These are phyloP conservation scores for Hemicrepidius hirtus DNA, from an alignment of 2,888 invertebrate species.

Conservation along the genomic window DNA sequence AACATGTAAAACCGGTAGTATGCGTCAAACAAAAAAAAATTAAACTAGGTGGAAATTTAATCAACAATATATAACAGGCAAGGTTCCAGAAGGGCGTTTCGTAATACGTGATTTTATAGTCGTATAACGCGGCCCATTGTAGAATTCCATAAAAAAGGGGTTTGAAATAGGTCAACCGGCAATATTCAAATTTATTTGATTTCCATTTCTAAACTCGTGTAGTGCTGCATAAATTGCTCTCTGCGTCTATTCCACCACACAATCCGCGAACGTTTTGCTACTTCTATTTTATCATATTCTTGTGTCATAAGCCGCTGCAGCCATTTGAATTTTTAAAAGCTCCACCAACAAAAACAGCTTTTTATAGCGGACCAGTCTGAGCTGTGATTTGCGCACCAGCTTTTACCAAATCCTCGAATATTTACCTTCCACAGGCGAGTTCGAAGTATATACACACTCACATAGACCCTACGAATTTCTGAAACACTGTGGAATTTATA, in stretches of 20 bases:
- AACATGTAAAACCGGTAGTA: neutral
- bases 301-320: slow-evolving; percentile 29
- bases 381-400: slow-evolving; percentile 10
- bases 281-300: slow-evolving; percentile 36
- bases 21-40: neutral
- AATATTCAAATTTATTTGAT: slow-evolving; percentile 64
- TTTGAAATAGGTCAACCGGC: slow-evolving; percentile 61
- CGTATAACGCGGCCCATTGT: slow-evolving; percentile 53
- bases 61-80: slow-evolving; percentile 40
- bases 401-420: slow-evolving; percentile 22
- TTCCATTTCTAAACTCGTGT: slow-evolving; percentile 62
- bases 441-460: slow-evolving; percentile 6
- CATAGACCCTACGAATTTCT: neutral
- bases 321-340: slow-evolving; percentile 43
- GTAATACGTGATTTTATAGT: slow-evolving; percentile 52
- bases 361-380: slow-evolving; percentile 20
- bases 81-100: slow-evolving; percentile 43
- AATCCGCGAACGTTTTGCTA: slow-evolving; percentile 34
- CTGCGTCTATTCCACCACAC: slow-evolving; percentile 55
- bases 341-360: slow-evolving; percentile 34
- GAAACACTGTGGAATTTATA: slow-evolving; percentile 1
- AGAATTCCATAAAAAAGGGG: slow-evolving; percentile 55
- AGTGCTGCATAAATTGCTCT: slow-evolving; percentile 59
- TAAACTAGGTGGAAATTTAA: slow-evolving; percentile 39
- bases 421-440: slow-evolving; percentile 15